phyloP scores from a whole-genome alignment of 2,797 vertebrate species.

The Agapornis canus region DNA sequence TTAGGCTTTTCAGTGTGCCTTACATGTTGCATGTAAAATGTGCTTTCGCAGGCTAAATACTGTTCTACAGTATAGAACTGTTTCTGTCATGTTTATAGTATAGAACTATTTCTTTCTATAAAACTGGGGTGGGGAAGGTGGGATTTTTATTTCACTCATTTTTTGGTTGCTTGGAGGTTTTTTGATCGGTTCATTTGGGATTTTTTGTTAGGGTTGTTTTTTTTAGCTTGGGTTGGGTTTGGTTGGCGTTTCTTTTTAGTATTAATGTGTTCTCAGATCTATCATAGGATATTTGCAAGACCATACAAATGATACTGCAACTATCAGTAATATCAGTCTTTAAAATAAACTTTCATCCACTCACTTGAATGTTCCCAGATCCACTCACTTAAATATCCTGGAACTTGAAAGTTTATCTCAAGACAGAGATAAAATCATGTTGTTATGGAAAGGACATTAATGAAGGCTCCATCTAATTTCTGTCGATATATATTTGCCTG shows the following conservation, averaged over 20 bases:
- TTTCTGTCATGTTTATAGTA: neutral
- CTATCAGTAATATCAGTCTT: neutral
- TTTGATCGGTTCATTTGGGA: neutral
- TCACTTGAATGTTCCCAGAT: neutral
- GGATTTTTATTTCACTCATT: neutral
- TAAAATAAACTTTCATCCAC: neutral
- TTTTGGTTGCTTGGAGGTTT: neutral
- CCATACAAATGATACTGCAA: neutral
- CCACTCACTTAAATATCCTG: neutral
- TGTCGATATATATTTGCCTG: neutral
- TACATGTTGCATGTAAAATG: neutral
- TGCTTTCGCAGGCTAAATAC: neutral
- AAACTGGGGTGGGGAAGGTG: neutral
- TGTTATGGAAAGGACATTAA: neutral
- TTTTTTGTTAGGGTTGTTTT: neutral
- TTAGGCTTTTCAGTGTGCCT: neutral
- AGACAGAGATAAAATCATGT: neutral
- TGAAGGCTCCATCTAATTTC: neutral
- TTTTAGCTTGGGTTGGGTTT: no score
- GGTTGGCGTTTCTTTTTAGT: neutral
- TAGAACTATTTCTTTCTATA: neutral
- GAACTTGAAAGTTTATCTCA: neutral
- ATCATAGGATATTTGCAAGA: neutral
- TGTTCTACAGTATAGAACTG: neutral
- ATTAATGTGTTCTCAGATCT: neutral